Percentiles rank a stretch among this genome's conserved stretches.
Evolutionary conservation across 2,888 invertebrate genomes (phyloP).

Genomic region (Latheticus oryzae): DNA sequence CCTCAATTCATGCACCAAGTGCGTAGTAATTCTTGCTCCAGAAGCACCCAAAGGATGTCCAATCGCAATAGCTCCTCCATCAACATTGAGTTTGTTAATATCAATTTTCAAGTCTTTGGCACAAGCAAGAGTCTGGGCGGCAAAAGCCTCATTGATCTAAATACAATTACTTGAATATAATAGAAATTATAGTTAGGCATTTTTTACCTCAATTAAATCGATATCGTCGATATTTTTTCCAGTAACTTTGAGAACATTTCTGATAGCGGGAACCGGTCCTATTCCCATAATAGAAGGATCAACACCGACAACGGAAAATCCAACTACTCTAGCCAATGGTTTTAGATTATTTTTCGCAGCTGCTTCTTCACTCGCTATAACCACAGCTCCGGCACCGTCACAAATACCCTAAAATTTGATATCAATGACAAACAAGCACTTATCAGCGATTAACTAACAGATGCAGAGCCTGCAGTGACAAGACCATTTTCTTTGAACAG

Average conservation of each 20-base stretch:
- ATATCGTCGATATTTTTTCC: slow-evolving; percentile 86
- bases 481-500: slow-evolving; percentile 95
- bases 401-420: slow-evolving; percentile 83
- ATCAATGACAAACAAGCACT: slow-evolving; percentile 5
- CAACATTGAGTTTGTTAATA: slow-evolving; percentile 88
- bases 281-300: slow-evolving; percentile 99
- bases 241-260: slow-evolving; percentile 82
- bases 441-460: slow-evolving; percentile 71
- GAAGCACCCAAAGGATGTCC: slow-evolving; percentile 98
- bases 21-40: slow-evolving; percentile 91
- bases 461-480: slow-evolving; percentile 95
- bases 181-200: too few species aligned
- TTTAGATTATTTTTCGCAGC: slow-evolving; percentile 82
- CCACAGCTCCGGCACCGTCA: slow-evolving; percentile 95
- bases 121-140: slow-evolving; percentile 93
- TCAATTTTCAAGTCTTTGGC: slow-evolving; percentile 90
- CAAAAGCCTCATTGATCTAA: slow-evolving; percentile 98
- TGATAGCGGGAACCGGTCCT: slow-evolving; percentile 95
- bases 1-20: slow-evolving; percentile 92
- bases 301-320: slow-evolving; percentile 93
- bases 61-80: slow-evolving; percentile 96
- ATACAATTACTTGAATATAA: slow-evolving; percentile 26
- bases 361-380: slow-evolving; percentile 92
- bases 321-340: slow-evolving; percentile 91
- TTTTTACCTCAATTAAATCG: slow-evolving; percentile 91